A percentile compares a stretch with the other conserved stretches of the same genome.
Evolutionary conservation across 2,888 invertebrate species (phyloP).

Genomic region (Orgyia antiqua): DNA sequence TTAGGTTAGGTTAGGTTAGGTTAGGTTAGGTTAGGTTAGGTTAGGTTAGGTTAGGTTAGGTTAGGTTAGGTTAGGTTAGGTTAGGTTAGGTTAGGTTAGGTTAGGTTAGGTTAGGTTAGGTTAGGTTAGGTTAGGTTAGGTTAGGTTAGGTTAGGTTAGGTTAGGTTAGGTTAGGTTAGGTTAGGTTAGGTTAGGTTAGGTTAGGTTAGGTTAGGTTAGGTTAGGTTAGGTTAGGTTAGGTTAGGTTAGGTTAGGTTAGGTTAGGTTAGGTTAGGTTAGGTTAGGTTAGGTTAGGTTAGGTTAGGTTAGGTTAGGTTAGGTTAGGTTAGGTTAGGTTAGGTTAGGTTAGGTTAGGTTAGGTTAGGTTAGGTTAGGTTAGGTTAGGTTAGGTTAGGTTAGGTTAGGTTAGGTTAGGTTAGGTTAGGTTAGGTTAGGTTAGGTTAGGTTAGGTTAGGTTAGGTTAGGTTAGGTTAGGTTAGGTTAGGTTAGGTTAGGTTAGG

Average conservation of each 20-base stretch:
- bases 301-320: slow-evolving; percentile 19
- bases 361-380: slow-evolving; percentile 25
- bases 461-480: slow-evolving; percentile 26
- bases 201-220: slow-evolving; percentile 14
- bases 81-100: slow-evolving; percentile 10
- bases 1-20: slow-evolving; percentile 13
- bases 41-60: slow-evolving; percentile 12
- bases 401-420: slow-evolving; percentile 19
- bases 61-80: slow-evolving; percentile 9
- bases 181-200: slow-evolving; percentile 16
- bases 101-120: slow-evolving; percentile 7
- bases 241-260: slow-evolving; percentile 15
- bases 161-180: slow-evolving; percentile 10
- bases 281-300: slow-evolving; percentile 18
- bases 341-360: slow-evolving; percentile 23
- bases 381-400: slow-evolving; percentile 16
- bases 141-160: slow-evolving; percentile 11
- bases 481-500: slow-evolving; percentile 24
- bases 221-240: slow-evolving; percentile 16
- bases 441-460: slow-evolving; percentile 25
- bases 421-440: slow-evolving; percentile 25
- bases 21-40: slow-evolving; percentile 13
- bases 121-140: slow-evolving; percentile 9
- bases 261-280: slow-evolving; percentile 18
- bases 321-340: slow-evolving; percentile 21